These are phyloP conservation scores for Heteropelma amictum DNA, from an alignment of 2,888 invertebrate genomes.

Conservation along the genomic window DNA sequence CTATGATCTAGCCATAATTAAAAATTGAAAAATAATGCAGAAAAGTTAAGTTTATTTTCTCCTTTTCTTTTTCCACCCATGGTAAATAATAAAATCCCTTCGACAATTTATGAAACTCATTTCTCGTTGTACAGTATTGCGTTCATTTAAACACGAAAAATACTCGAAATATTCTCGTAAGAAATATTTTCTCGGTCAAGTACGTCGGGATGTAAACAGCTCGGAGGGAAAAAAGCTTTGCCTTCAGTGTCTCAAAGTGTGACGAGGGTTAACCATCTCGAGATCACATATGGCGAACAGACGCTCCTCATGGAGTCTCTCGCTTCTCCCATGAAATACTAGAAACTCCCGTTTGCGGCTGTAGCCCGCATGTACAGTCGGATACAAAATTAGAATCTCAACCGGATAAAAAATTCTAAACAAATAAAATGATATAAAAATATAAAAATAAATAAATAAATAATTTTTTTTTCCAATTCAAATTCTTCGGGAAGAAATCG, in stretches of 20 bases:
- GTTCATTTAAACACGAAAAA: too few relatives aligned
- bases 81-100: not conserved
- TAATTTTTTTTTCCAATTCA: not conserved
- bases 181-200: not conserved
- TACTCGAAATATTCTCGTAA: not conserved
- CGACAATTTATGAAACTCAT: not conserved
- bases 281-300: slow-evolving; percentile 54
- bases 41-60: too few relatives aligned
- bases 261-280: slow-evolving; percentile 6
- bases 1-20: too few relatives aligned
- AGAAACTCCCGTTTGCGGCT: too few relatives aligned
- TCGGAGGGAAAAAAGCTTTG: not conserved
- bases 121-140: not conserved
- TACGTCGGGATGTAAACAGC: not conserved
- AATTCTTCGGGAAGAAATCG: not conserved
- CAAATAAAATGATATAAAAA: not conserved
- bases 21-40: too few relatives aligned
- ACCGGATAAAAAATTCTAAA: not conserved
- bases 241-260: too few relatives aligned
- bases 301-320: slow-evolving; percentile 22
- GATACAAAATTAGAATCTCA: too few relatives aligned
- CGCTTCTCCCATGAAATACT: not conserved
- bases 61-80: slow-evolving; percentile 95
- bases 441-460: not conserved
- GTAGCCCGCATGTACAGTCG: too few relatives aligned